Evolutionary conservation across 2,797 vertebrate species (phyloP).

Genomic region (Bradypodion pumilum): DNA sequence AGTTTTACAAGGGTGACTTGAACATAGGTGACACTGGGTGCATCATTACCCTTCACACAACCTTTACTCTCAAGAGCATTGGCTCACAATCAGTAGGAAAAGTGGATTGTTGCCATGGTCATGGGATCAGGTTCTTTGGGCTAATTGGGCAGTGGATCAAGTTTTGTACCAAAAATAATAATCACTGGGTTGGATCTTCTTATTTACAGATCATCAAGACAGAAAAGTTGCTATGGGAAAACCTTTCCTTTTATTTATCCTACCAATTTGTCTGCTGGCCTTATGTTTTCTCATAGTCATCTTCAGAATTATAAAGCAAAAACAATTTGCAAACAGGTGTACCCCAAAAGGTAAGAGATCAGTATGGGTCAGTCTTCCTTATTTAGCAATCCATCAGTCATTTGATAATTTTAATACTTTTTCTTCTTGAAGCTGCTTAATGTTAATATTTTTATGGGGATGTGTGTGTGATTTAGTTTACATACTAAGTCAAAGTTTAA

Average conservation of each 20-base stretch:
- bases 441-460: not conserved
- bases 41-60: not conserved
- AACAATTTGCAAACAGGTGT: conserved; percentile 34
- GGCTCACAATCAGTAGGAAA: not conserved
- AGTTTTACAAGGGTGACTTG: not conserved
- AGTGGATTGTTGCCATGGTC: not conserved
- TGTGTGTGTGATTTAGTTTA: not conserved
- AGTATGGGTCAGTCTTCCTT: conserved; percentile 16
- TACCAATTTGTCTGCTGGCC: conserved; percentile 38
- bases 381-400: not conserved
- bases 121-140: not conserved
- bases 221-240: not conserved
- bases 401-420: not conserved
- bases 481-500: not conserved
- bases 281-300: conserved; percentile 36
- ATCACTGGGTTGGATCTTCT: not conserved
- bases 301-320: conserved; percentile 53
- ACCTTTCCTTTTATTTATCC: conserved; percentile 35
- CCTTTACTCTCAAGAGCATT: not conserved
- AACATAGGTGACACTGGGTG: not conserved
- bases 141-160: not conserved
- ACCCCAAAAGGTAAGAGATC: conserved; percentile 59
- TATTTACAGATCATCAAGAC: conserved; percentile 54
- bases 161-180: not conserved
- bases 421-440: not conserved